Evolutionary conservation across 2,113 vertebrate genomes (phyloP).

Genomic region (Prinia subflava): DNA sequence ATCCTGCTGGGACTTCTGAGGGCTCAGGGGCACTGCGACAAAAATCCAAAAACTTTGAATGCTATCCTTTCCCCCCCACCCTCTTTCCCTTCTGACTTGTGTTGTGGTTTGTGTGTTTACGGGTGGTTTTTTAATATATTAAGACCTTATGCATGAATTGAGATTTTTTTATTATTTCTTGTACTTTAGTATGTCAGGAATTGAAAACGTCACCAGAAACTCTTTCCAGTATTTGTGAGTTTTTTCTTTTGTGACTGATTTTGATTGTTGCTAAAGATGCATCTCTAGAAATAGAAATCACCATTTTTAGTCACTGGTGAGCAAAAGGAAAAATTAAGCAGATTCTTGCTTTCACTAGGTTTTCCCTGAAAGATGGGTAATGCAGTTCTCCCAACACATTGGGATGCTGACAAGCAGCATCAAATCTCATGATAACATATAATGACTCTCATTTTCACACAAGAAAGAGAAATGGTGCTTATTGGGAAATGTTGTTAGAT

Average conservation of each 20-base stretch:
- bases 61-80: not conserved
- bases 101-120: not conserved
- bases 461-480: conserved; percentile 40
- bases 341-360: not conserved
- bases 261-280: not conserved
- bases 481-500: conserved; percentile 46
- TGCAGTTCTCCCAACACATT: not conserved
- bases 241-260: not conserved
- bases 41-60: not conserved
- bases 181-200: not conserved
- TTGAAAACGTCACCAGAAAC: not conserved
- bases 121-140: not conserved
- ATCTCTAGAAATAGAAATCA: not conserved
- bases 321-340: not conserved
- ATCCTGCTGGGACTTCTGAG: not conserved
- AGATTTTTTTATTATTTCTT: not conserved
- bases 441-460: conserved; percentile 52
- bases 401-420: conserved; percentile 15
- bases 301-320: not conserved
- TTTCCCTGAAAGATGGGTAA: not conserved
- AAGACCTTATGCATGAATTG: not conserved
- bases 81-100: not conserved
- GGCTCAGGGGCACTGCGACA: not conserved
- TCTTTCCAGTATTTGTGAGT: rapidly evolving
- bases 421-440: conserved; percentile 35